A percentile compares a stretch with the other conserved stretches of the same genome.
Conservation (phyloP, 2,113 vertebrate genomes). For the Delphinapterus leucas region DNA sequence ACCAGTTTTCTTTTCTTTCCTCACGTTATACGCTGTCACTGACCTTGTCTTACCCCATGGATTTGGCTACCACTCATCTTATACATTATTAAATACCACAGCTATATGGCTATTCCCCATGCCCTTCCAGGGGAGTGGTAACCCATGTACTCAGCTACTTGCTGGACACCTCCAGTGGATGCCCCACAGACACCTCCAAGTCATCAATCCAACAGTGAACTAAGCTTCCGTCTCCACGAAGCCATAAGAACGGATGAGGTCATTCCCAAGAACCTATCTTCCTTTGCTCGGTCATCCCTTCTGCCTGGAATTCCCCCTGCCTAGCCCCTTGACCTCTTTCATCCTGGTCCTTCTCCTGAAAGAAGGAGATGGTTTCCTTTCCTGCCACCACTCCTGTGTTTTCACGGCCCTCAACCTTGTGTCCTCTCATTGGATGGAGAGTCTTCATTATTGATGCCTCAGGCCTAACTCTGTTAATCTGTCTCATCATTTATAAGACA, state of each 20-base stretch:
- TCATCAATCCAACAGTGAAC: accelerated
- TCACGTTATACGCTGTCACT: neutral
- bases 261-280: neutral
- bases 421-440: conserved; percentile 13
- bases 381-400: neutral
- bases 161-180: neutral
- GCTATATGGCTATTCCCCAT: neutral
- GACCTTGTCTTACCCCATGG: neutral
- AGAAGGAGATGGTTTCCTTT: neutral
- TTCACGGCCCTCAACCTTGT: neutral
- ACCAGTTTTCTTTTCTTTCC: neutral
- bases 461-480: conserved; percentile 39
- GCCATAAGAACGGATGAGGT: too few relatives aligned
- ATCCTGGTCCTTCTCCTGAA: neutral
- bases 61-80: neutral
- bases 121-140: neutral
- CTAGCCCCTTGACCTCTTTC: neutral
- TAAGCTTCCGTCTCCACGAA: neutral
- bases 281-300: neutral
- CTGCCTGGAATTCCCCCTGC: neutral
- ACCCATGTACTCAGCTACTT: neutral
- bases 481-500: conserved; percentile 63
- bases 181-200: neutral
- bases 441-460: conserved; percentile 47
- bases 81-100: neutral